Evolutionary conservation across 1,140 invertebrate genomes (phyloP), one percentile per base, ranked within the genome.

Genomic region (Ostrea denselamellosa): DNA sequence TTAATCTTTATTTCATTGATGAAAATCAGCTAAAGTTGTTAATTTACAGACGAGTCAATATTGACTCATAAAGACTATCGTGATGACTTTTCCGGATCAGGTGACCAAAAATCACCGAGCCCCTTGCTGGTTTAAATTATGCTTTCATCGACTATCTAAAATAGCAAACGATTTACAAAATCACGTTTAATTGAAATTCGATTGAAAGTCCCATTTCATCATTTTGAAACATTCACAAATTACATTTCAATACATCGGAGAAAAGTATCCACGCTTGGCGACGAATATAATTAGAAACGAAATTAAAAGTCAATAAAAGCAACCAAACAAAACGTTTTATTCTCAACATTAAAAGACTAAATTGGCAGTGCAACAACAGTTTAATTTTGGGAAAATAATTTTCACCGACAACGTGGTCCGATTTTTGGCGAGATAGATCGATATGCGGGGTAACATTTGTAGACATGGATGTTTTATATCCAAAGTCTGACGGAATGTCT

Each of bases 271-370:
- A 28, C 68, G 22, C 68, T 34, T 34, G 22, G 22, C 68, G 68
- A 71, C 22, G 68, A 14, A 71, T 71, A 25, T 71, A n/a, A 71
- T 71, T 71, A 71, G 68, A 71, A 14, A 28, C 22, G 22, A 34
- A 71, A 71, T 71, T 71, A 71, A 71, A 71, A 71, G 12, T 25
- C 68, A 71, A 71, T 71, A 71, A 28, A 71, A 34, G 5, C 68
- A 12, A 12, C 22, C 12, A 71, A 71, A 71, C 68, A 71, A 71
- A 71, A 34, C 25, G 22, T 34, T 71, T 71, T 71, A 71, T 34
- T 71, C 22, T 22, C 68, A 71, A 71, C 68, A 71, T 71, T 71
- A 71, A 71, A 71, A 25, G 68, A 25, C 68, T 71, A 71, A 71
- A 71, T 71, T 71, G 68, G 22, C 68, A 25, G 1, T 71, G 28